Evolutionary conservation across 2,888 invertebrate species (phyloP).

Genomic region (Esperia sulphurella): DNA sequence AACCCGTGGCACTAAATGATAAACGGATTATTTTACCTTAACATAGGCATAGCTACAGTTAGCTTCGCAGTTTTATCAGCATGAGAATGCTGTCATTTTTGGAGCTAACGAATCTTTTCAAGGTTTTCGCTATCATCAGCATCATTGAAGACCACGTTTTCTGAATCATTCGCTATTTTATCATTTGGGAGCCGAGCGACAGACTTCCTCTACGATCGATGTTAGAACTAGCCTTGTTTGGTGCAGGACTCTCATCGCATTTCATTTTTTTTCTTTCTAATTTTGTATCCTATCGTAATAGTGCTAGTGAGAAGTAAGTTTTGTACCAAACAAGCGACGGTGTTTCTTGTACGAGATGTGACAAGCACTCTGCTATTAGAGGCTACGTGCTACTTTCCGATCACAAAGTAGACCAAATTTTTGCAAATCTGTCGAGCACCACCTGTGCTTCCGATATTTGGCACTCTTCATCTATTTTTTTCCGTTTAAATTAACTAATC

Average conservation of each 20-base stretch:
- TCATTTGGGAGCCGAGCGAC: slow-evolving; percentile 72
- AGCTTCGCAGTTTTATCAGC: slow-evolving; percentile 61
- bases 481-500: slow-evolving; percentile 36
- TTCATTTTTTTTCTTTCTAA: slow-evolving; percentile 9
- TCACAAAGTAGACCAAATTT: slow-evolving; percentile 68
- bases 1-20: slow-evolving; percentile 74
- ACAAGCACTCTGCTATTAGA: slow-evolving; percentile 47
- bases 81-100: slow-evolving; percentile 51
- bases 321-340: slow-evolving; percentile 40
- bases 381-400: slow-evolving; percentile 47
- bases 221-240: slow-evolving; percentile 55
- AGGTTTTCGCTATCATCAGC: slow-evolving; percentile 34
- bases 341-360: slow-evolving; percentile 35
- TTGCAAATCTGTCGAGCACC: slow-evolving; percentile 70
- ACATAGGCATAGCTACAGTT: too few relatives aligned
- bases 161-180: slow-evolving; percentile 62
- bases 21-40: slow-evolving; percentile 66
- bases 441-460: slow-evolving; percentile 73
- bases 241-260: slow-evolving; percentile 30
- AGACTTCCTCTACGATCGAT: slow-evolving; percentile 59
- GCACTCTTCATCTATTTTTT: slow-evolving; percentile 67
- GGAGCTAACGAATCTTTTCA: slow-evolving; percentile 27
- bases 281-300: slow-evolving; percentile 1
- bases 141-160: slow-evolving; percentile 39
- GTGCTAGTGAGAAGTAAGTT: slow-evolving; percentile 14